phyloP scores from a whole-genome alignment of 2,888 invertebrate species.

The Agriopis leucophaearia region DNA sequence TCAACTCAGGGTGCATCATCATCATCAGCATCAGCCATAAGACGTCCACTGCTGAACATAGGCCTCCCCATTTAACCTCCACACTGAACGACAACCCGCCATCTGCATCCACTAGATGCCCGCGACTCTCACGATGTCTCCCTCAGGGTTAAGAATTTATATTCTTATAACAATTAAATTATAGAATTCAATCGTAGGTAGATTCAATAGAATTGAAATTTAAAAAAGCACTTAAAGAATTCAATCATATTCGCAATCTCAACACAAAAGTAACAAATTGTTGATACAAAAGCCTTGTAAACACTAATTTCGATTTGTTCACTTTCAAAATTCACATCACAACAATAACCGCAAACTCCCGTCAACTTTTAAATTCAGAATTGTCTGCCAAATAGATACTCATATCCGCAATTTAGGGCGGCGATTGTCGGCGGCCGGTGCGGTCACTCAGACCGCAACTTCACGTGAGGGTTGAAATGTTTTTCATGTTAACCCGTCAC shows the following conservation, averaged over 20 bases:
- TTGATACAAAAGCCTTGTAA: not conserved
- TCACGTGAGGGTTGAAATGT: conserved; percentile 74
- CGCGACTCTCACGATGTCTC: no score
- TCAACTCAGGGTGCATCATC: no score
- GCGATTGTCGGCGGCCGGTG: conserved; percentile 28
- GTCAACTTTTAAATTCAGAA: conserved; percentile 26
- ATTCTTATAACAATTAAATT: no score
- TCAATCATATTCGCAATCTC: not conserved
- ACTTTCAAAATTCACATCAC: conserved; percentile 14
- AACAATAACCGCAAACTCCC: conserved; percentile 18
- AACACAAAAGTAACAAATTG: not conserved
- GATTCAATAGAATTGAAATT: not conserved
- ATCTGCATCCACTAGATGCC: no score
- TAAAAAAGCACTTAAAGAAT: not conserved
- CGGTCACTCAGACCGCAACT: conserved; percentile 62
- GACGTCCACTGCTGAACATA: no score
- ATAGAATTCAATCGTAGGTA: no score
- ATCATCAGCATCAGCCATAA: no score
- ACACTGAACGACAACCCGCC: no score
- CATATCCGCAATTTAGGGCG: conserved; percentile 38
- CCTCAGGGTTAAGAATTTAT: no score
- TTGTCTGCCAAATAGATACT: conserved; percentile 28
- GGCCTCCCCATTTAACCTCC: no score
- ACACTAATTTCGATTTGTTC: conserved; percentile 6
- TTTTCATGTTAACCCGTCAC: conserved; percentile 72